Percentiles rank a stretch among this genome's conserved stretches.
Evolutionary conservation across 2,888 invertebrate species (phyloP).

Genomic region (Cosmorhoe ocellata): DNA sequence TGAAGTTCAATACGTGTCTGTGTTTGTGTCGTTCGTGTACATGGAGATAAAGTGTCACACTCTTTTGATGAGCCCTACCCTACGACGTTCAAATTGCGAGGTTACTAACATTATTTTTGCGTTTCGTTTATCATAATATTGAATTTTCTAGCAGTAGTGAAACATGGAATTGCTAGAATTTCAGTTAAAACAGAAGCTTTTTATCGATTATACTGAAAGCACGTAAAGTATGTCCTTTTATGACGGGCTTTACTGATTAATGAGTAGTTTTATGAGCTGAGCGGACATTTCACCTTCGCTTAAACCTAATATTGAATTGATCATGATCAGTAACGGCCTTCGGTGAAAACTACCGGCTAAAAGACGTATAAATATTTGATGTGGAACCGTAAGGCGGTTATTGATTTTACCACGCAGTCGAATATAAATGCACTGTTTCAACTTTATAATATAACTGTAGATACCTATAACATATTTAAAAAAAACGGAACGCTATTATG

Average conservation of each 20-base stretch:
- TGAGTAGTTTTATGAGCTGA: slow-evolving; percentile 5
- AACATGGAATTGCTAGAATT: slow-evolving; percentile 4
- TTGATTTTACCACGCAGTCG: slow-evolving; percentile 56
- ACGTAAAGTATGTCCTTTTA: slow-evolving; percentile 2
- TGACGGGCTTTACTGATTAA: neutral
- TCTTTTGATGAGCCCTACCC: slow-evolving; percentile 23
- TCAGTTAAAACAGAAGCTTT: neutral
- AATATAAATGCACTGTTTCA: slow-evolving; percentile 38
- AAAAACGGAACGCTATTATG: too few species aligned
- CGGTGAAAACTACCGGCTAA: slow-evolving; percentile 14
- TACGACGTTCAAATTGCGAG: slow-evolving; percentile 18
- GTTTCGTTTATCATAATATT: neutral
- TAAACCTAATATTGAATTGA: slow-evolving; percentile 30
- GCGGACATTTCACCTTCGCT: slow-evolving; percentile 20
- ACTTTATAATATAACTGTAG: too few species aligned
- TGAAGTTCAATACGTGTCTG: slow-evolving; percentile 25
- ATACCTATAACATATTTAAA: too few species aligned
- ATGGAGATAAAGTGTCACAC: slow-evolving; percentile 19
- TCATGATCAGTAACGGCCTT: slow-evolving; percentile 26
- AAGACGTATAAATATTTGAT: slow-evolving; percentile 49
- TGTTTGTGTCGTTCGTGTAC: slow-evolving; percentile 29
- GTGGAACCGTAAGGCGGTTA: slow-evolving; percentile 47
- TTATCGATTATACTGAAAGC: slow-evolving; percentile 7
- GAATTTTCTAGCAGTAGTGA: too few species aligned
- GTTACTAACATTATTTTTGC: slow-evolving; percentile 9